These are phyloP conservation scores for Cataglyphis hispanica DNA, from an alignment of 1,140 invertebrate genomes.

Conservation along the genomic window DNA sequence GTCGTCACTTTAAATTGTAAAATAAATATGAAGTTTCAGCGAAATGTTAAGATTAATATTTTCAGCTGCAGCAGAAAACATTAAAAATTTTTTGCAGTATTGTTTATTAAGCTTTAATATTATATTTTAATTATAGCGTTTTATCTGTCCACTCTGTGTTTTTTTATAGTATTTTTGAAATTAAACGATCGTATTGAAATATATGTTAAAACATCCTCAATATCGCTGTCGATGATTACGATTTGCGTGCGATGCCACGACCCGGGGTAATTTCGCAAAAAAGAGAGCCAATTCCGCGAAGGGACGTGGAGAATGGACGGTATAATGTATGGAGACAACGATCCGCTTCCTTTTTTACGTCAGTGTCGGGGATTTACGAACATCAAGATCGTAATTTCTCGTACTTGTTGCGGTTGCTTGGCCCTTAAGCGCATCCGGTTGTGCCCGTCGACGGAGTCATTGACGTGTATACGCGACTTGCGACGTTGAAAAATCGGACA, in stretches of 20 bases:
- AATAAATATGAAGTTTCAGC: neutral
- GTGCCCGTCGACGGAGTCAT: neutral
- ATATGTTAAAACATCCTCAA: neutral
- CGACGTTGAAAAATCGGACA: constrained; percentile 7
- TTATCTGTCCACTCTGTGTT: neutral
- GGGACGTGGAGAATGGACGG: constrained; percentile 4
- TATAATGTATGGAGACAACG: constrained; percentile 29
- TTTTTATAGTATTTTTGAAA: neutral
- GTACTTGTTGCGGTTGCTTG: constrained; percentile 14
- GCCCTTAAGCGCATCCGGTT: constrained; percentile 28
- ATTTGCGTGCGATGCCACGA: neutral
- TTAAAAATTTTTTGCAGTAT: neutral
- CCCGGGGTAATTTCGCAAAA: neutral
- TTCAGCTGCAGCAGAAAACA: neutral
- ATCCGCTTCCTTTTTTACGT: constrained; percentile 41
- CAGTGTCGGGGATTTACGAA: constrained; percentile 21
- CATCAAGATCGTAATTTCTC: constrained; percentile 28
- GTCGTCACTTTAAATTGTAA: neutral
- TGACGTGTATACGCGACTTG: neutral
- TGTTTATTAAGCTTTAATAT: neutral
- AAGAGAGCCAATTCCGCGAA: neutral
- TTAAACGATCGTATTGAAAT: neutral
- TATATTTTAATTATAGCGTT: neutral
- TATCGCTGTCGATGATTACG: neutral
- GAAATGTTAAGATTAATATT: neutral